Base-by-base conservation (phyloP, 2,113 vertebrate genomes). In the Scopus umbretta region DNA sequence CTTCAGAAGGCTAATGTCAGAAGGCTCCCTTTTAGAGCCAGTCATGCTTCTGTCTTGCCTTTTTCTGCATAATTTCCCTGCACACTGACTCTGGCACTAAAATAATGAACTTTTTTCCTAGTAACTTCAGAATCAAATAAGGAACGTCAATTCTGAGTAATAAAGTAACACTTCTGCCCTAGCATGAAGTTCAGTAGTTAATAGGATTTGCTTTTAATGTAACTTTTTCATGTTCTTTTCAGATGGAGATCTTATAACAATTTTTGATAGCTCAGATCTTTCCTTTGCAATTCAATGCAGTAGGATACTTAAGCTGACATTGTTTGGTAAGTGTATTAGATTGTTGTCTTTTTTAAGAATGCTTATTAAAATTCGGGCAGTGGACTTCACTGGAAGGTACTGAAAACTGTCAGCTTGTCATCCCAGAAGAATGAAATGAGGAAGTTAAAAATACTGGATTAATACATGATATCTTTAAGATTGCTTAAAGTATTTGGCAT, bases 211-310 rank as follows among this genome's bases (percentile, higher is more conserved):
- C 49, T 62, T 93, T 92, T 90, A 95, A 94, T 53, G 2, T n/a
- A 82, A 50, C 40, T 65, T 75, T 79, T 79, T 59, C 32, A 26
- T 78, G 5, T 86, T 95, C 29, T 95, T 98, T 98, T 36, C 95
- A 99, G 99, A 99, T 98, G 99, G 99, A 94, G 99, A 99, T 97
- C 99, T 99, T 96, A 99, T 99, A 97, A 99, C 99, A 71, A 99
- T 99, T 97, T 99, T 99, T 94, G 99, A 99, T 98, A 99, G 99
- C 97, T 99, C 99, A 81, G 99, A 99, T 97, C 99, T 99, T 94
- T 99, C 99, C 86, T 99, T 99, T 95, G 99, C 99, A 87, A 99
- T 99, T 98, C 99, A 99, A 4, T 99, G 99, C 98, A 99, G 99
- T 98, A 99, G 99, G 97, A 99, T 99, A 98, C 98, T 99, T 96